Base-by-base conservation (phyloP, 2,113 vertebrate species). In the Misgurnus anguillicaudatus region DNA sequence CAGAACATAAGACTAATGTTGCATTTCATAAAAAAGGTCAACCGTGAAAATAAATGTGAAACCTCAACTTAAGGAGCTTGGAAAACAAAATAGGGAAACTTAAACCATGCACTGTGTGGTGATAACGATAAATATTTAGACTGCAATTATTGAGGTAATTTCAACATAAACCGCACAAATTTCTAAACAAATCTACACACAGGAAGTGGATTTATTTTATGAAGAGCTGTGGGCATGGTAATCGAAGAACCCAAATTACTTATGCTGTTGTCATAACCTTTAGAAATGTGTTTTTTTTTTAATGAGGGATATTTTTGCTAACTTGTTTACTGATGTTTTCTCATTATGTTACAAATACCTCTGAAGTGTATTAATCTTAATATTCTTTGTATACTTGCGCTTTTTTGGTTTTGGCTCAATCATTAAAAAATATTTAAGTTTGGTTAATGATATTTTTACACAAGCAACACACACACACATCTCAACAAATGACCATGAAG, bases 11-110 rank as follows among this genome's bases (percentile, higher is more conserved):
- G 92, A 92, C 85, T 90, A 92, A 92, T 91, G 92, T 87, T 78
- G 83, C 83, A 60, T 85, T 88, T 90, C 89, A 90, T 91, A 85
- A 83, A 75, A 92, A 92, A 93, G 92, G 92, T 93, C 91, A 91
- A 84, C 83, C 67, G 82, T 88, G 89, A 86, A 91, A 90, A 92
- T 92, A 89, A 92, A 90, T 90, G 89, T 84, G 88, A 87, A 92
- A 89, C 87, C 90, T 89, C 86, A 89, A 90, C 87, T 88, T 85
- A 88, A 89, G 85, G 83, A 83, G 86, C 87, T 84, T 78, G 85
- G 62, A 70, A 77, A 73, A 75, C 41, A 51, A 89, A 75, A 79
- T 86, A 82, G 77, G 51, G 36, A 74, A 81, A 75, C 48, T 45
- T 45, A 72, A 72, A 69, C 78, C 86, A 38, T 3, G 48, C 66